Base-by-base conservation (phyloP, 2,888 invertebrate genomes). In the Hirtodrosophila trivittata region DNA sequence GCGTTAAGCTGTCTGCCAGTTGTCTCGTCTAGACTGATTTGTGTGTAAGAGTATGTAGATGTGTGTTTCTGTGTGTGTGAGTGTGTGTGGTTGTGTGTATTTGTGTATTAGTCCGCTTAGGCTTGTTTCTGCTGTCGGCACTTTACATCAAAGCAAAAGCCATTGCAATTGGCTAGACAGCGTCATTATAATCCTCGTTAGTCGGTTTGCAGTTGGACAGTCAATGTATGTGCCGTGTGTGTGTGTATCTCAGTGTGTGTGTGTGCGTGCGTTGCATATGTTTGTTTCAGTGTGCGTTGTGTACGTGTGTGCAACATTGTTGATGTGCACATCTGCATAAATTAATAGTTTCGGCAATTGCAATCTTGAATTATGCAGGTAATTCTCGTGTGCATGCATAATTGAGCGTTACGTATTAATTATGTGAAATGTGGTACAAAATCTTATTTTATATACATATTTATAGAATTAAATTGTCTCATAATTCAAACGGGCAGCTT, bases 81-180 rank as follows among this genome's bases (percentile, higher is more conserved):
- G 9, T 25, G 3, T 37, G 16, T 5, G 18, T 38, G 37, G n/a
- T 42, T 32, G 35, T 35, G 58, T 64, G 50, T 45, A 54, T 38
- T 33, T 10, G 32, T 35, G 52, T 42, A 35, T 82, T 82, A 80
- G 86, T 80, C 80, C 86, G 86, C 80, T 80, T 80, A 80, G 86
- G 80, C 80, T 78, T 80, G 86, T 72, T 21, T 72, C 58, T 75
- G 83, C 83, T 80, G 80, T 86, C 86, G 80, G 80, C 86, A 83
- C 86, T 81, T 86, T 80, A 86, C 80, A 81, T 81, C 80, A 81
- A 81, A 81, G 80, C 66, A 65, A 81, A 71, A 83, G 80, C 77
- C 77, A 86, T 75, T 80, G 86, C 86, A 83, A 86, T 81, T 86
- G 86, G 80, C 80, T 83, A 81, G 80, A 80, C 80, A 86, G 80